Evolutionary conservation across 2,113 vertebrate species (phyloP), one percentile per base, ranked within the genome.

Genomic region (Mastomys natalensis): DNA sequence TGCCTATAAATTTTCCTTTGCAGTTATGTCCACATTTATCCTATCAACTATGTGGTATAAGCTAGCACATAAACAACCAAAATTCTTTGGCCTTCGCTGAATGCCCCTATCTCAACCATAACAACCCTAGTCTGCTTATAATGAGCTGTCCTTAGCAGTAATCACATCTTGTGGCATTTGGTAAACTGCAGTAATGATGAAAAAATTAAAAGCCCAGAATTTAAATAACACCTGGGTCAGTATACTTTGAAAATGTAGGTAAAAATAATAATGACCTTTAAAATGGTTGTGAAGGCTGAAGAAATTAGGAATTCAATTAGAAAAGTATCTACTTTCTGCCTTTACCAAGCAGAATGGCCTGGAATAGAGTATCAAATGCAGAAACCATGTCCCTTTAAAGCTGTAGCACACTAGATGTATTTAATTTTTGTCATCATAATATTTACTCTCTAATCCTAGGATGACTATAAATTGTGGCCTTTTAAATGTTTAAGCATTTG

Each of bases 191-290:
- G 48, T 86, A 91, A 98, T 98, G 92, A 97, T 89, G 94, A 98
- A 95, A 64, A 96, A 97, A 97, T 98, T 98, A 98, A 98, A 98
- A 98, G 95, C 87, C 84, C 87, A 97, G 98, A 98, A 98, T 97
- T 98, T 98, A 98, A 98, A 94, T 92, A 92, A 87, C 96, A 97
- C 92, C 92, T 95, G 98, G 96, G 97, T 98, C 87, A 98, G 81
- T 82, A 74, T 97, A 93, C 89, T 98, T 8, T 95, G 96, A 98
- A 97, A 98, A 70, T 8, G 74, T 86, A 81, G 81, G 95, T 88
- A 92, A 97, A 80, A 94, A 77, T 91, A 97, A 96, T 94, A 96
- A 97, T 94, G 87, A 78, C 68, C 90, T 96, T 62, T 85, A 97
- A 96, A 87, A 92, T 95, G 26, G 29, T 31, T 94, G 91, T 97